These are phyloP conservation scores for Ctenopoma multispine DNA, from an alignment of 2,797 vertebrate species.

Conservation along the genomic window DNA sequence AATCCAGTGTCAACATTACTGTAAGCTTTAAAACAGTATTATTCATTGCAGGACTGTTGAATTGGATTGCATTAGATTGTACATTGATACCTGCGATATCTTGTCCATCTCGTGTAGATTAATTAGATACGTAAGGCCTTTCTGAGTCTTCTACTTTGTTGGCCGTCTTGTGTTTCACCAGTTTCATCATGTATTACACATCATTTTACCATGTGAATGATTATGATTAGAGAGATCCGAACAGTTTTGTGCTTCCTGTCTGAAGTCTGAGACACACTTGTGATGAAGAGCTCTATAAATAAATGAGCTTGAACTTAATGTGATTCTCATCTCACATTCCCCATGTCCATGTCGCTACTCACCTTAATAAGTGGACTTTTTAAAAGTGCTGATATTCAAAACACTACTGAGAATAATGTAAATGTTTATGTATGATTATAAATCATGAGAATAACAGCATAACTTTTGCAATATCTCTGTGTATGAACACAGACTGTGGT, in stretches of 20 bases:
- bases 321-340: conserved; percentile 34
- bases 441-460: neutral
- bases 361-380: conserved; percentile 18
- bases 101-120: conserved; percentile 36
- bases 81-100: conserved; percentile 21
- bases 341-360: conserved; percentile 19
- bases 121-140: conserved; percentile 27
- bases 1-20: neutral
- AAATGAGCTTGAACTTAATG: conserved; percentile 47
- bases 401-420: conserved; percentile 1
- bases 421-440: conserved; percentile 7
- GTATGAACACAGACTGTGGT: neutral
- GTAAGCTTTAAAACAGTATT: neutral
- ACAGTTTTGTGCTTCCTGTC: conserved; percentile 36
- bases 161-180: conserved; percentile 58
- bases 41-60: conserved; percentile 25
- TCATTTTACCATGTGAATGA: conserved; percentile 63
- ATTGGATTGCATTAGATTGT: conserved; percentile 18
- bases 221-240: conserved; percentile 53
- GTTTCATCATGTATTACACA: conserved; percentile 77
- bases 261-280: conserved; percentile 51
- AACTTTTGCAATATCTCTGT: neutral
- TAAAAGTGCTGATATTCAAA: conserved; percentile 41
- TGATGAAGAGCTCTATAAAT: conserved; percentile 66
- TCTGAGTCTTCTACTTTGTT: conserved; percentile 36